phyloP scores from a whole-genome alignment of 2,113 vertebrate species.

The Melospiza melodia region DNA sequence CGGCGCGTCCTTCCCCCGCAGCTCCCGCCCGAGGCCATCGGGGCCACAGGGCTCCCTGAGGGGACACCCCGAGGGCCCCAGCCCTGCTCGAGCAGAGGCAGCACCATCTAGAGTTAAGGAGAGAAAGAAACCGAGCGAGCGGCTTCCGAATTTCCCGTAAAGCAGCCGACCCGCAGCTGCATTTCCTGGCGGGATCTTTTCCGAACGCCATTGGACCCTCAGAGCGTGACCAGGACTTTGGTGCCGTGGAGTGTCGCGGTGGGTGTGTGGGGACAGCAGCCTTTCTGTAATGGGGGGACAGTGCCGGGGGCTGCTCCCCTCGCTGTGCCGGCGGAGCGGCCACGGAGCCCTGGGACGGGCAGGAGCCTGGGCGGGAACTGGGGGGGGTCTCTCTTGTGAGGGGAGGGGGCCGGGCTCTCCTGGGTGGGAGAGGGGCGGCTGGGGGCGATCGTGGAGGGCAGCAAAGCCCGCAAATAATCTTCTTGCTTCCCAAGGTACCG shows the following conservation, averaged over 20 bases:
- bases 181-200: no score
- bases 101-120: fast-evolving
- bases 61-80: fast-evolving
- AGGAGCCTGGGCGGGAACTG: background rate
- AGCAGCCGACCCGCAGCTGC: fast-evolving
- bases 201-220: fast-evolving
- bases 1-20: fast-evolving
- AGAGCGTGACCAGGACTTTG: fast-evolving
- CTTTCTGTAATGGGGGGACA: no score
- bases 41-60: no score
- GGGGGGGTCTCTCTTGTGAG: no score
- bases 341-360: background rate
- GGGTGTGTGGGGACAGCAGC: background rate
- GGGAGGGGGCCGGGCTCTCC: no score
- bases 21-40: fast-evolving
- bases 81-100: fast-evolving
- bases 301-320: background rate
- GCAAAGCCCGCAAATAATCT: no score
- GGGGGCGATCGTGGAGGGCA: no score
- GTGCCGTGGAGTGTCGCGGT: fast-evolving
- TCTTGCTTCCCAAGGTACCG: background rate
- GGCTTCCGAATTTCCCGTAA: fast-evolving
- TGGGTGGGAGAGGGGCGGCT: no score
- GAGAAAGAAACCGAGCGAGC: fast-evolving
- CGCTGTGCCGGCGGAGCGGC: fast-evolving